Conservation (phyloP, 2,113 vertebrate species). For the Gavialis gangeticus region DNA sequence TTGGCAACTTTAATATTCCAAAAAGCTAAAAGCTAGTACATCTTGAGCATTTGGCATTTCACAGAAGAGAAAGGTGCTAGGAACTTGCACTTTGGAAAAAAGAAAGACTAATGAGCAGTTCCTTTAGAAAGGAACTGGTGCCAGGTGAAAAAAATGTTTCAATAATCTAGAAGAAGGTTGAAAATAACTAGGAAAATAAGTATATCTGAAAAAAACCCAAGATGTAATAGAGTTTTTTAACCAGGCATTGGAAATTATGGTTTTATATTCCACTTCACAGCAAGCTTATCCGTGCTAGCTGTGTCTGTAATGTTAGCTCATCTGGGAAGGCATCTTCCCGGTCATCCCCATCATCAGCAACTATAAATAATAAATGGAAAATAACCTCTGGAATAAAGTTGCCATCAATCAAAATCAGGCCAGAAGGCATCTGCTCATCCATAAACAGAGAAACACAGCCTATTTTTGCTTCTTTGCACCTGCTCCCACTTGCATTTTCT, state of each 20-base stretch:
- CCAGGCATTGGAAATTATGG: not conserved
- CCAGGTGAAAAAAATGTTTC: not conserved
- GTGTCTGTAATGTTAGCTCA: not conserved
- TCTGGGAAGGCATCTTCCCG: slow-evolving; percentile 38
- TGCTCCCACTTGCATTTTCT: not conserved
- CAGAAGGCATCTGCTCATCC: not conserved
- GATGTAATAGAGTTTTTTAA: not conserved
- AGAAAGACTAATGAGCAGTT: not conserved
- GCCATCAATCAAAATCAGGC: slow-evolving; percentile 60
- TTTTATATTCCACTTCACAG: not conserved
- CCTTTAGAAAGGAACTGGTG: not conserved
- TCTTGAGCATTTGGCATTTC: not conserved
- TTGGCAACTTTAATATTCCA: not conserved
- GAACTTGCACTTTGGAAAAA: not conserved
- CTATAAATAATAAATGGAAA: slow-evolving; percentile 51
- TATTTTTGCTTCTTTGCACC: not conserved
- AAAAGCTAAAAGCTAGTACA: not conserved
- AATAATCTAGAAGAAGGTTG: not conserved
- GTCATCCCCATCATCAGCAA: slow-evolving; percentile 16
- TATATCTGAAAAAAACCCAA: not conserved
- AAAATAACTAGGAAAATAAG: not conserved
- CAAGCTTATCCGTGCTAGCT: not conserved
- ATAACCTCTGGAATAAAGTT: slow-evolving; percentile 28
- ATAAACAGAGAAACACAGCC: not conserved
- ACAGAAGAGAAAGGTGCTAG: not conserved